Percentiles rank a stretch among this genome's conserved stretches.
These are phyloP conservation scores for Bubalus kerabau DNA, from an alignment of 2,113 vertebrate genomes.

Conservation along the genomic window DNA sequence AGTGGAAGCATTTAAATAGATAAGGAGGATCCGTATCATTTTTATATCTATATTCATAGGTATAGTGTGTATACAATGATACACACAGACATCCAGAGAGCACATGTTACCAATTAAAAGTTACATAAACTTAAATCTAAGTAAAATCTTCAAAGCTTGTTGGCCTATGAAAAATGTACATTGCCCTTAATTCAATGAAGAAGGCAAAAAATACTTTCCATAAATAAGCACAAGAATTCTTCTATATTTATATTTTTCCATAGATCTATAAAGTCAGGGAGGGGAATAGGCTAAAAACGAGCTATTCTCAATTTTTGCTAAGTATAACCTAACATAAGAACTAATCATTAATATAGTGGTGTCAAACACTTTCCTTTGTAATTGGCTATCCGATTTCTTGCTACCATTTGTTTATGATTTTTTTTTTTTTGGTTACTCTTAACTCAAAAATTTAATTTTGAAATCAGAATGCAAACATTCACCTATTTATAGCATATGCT, in stretches of 20 bases:
- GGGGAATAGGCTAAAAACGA: not conserved
- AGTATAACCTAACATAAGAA: not conserved
- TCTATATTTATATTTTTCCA: not conserved
- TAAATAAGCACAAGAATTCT: conserved; percentile 39
- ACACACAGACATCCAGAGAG: not conserved
- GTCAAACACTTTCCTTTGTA: conserved; percentile 16
- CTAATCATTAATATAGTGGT: not conserved
- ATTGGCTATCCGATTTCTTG: not conserved
- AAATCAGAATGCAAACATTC: not conserved
- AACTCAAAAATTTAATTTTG: conserved; percentile 15
- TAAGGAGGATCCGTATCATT: not conserved
- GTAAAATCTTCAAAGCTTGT: conserved; percentile 60
- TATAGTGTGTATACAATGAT: conserved; percentile 3
- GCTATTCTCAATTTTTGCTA: not conserved
- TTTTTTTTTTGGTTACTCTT: not conserved
- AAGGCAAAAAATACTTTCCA: not conserved
- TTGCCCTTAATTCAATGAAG: conserved; percentile 54
- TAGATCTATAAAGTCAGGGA: not conserved
- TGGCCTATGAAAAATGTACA: conserved; percentile 31
- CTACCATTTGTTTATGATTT: not conserved
- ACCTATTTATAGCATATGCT: not conserved
- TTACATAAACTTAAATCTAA: conserved; percentile 58
- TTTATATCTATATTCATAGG: conserved; percentile 26
- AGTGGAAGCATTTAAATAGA: not conserved
- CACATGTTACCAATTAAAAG: conserved; percentile 67